Evolutionary conservation across 2,797 vertebrate genomes (phyloP), one percentile per base, ranked within the genome.

Genomic region (Falco columbarius): DNA sequence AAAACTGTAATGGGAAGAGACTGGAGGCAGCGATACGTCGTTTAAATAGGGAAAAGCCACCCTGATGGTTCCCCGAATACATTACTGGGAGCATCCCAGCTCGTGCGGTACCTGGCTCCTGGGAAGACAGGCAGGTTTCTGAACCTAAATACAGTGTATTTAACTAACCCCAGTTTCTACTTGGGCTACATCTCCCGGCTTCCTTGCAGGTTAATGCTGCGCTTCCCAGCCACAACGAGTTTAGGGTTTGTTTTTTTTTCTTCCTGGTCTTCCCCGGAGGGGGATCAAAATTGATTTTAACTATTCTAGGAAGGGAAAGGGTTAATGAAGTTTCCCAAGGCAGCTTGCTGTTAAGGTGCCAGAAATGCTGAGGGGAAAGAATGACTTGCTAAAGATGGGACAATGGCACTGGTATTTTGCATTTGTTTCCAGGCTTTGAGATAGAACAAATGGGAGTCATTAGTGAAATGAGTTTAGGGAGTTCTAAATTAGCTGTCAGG

Each of bases 391-490:
- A 95, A 95, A 91, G 91, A 95, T 93, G 87, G 97, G 94, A 97
- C 96, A 97, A 96, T 97, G 87, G 96, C 95, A 86, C 86, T 75
- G 89, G 93, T 91, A 96, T 95, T 97, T 97, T 94, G 94, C 95
- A 96, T 96, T 96, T 94, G 95, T 96, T 97, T 97, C 85, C 96
- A 97, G 95, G 94, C 91, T 96, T 95, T 96, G 95, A 96, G 92
- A 96, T 90, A 96, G 95, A 96, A 97, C 97, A 96, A 97, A 97
- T 96, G 93, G 93, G 92, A 96, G 91, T 96, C 97, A 97, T 96
- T 96, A 97, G 85, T 97, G 96, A 96, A 97, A 97, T 96, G 95
- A 97, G 95, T 97, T 97, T 96, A 94, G 91, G 91, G 96, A 96
- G 95, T 97, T 96, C 96, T 96, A 96, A 96, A 97, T 96, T 94